phyloP scores from a whole-genome alignment of 2,888 invertebrate genomes.

The Odontothrips loti region DNA sequence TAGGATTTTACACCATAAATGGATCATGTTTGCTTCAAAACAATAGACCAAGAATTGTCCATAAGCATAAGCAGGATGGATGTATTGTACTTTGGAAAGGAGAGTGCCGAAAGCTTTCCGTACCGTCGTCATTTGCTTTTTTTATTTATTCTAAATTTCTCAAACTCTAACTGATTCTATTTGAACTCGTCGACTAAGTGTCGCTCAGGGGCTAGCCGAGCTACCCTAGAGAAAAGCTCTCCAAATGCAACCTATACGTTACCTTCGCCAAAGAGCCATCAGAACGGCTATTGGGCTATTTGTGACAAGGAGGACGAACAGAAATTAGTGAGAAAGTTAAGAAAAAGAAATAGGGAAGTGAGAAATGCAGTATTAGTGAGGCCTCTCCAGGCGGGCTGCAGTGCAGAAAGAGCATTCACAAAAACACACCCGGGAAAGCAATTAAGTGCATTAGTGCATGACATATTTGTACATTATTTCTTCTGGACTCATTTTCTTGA shows the following conservation, averaged over 20 bases:
- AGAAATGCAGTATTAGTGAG: slow-evolving; percentile 42
- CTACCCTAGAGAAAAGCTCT: slow-evolving; percentile 13
- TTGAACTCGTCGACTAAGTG: neutral
- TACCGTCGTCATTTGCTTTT: neutral
- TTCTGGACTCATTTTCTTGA: too few relatives aligned
- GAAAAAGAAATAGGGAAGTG: slow-evolving; percentile 38
- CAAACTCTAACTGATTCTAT: neutral
- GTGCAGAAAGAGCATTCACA: slow-evolving; percentile 35
- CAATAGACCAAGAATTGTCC: neutral
- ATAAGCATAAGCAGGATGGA: neutral
- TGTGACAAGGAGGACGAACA: slow-evolving; percentile 65
- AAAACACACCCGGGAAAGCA: slow-evolving; percentile 27
- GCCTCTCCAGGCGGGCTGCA: slow-evolving; percentile 35
- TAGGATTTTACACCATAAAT: too few relatives aligned
- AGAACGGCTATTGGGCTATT: slow-evolving; percentile 91
- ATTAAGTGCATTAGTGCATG: neutral
- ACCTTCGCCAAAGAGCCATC: slow-evolving; percentile 93
- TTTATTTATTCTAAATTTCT: neutral
- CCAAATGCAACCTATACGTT: slow-evolving; percentile 52
- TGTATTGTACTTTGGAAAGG: neutral
- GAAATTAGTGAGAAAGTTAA: slow-evolving; percentile 49
- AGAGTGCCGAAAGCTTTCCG: neutral
- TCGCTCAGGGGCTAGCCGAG: neutral
- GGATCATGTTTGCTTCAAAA: too few relatives aligned
- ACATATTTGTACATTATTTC: neutral